Base-by-base conservation (phyloP, 1,140 invertebrate species). In the Leptoteleia sp. region DNA sequence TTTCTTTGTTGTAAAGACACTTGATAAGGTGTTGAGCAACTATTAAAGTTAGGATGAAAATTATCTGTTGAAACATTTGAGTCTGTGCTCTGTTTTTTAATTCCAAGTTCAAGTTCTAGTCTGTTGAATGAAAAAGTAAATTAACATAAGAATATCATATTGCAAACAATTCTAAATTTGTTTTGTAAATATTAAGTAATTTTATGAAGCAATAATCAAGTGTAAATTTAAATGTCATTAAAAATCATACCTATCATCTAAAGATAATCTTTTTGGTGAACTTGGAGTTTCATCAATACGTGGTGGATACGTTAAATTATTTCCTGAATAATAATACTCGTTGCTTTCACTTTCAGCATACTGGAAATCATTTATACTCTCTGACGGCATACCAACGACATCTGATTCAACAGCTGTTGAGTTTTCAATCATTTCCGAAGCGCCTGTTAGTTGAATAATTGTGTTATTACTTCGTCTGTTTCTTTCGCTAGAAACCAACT, bases 181-280 rank as follows among this genome's bases (percentile, higher is more conserved):
- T 25, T 25, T 25, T 25, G 22, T 25, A 25, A 25, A n/a, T n/a
- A n/a, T n/a, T n/a, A n/a, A n/a, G n/a, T n/a, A n/a, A n/a, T n/a
- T n/a, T n/a, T n/a, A n/a, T n/a, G n/a, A n/a, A n/a, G n/a, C n/a
- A n/a, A n/a, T n/a, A n/a, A n/a, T n/a, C n/a, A n/a, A n/a, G n/a
- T n/a, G n/a, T n/a, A n/a, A n/a, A n/a, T n/a, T n/a, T n/a, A n/a
- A n/a, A n/a, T n/a, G n/a, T n/a, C n/a, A n/a, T n/a, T n/a, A n/a
- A n/a, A n/a, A 9, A 40, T 19, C 5, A 17, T 64, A 88, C 88
- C 88, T 88, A 55, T 90, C 89, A 15, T 90, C 89, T 0, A 90
- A 81, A n/a, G 89, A 89, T 7, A 90, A 77, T 35, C 89, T 82
- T 76, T 90, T 90, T 3, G 89, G 89, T 3, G 89, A 90, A 27